Percentiles rank a stretch among this genome's conserved stretches.
These are phyloP conservation scores for Drosophila picticornis DNA, from an alignment of 2,888 invertebrate species.

Conservation along the genomic window DNA sequence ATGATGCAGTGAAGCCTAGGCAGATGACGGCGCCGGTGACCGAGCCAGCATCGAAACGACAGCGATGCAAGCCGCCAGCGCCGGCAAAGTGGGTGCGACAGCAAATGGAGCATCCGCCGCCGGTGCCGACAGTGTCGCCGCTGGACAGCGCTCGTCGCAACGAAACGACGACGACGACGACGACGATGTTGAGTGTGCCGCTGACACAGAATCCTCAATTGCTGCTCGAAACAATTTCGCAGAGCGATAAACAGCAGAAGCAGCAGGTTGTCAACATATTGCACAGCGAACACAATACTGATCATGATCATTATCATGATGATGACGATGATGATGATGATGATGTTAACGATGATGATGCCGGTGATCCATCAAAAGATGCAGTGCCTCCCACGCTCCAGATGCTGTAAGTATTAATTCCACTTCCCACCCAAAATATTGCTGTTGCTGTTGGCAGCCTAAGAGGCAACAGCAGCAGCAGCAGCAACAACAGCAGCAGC, in stretches of 20 bases:
- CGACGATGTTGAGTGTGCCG: constrained; percentile 32
- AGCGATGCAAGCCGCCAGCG: constrained; percentile 22
- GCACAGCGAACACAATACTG: constrained; percentile 13
- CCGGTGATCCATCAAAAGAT: constrained; percentile 32
- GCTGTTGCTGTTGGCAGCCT: not conserved
- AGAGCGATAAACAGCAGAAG: constrained; percentile 38
- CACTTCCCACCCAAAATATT: not conserved
- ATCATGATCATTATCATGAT: not conserved
- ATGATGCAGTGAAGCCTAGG: not conserved
- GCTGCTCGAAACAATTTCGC: constrained; percentile 48
- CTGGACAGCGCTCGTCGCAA: constrained; percentile 36
- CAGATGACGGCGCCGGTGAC: not conserved
- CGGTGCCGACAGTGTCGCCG: constrained; percentile 56
- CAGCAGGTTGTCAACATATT: constrained; percentile 50
- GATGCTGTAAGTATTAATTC: constrained; percentile 60
- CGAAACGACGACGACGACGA: not conserved
- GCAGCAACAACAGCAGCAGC: constrained; percentile 14
- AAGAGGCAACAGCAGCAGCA: constrained; percentile 23
- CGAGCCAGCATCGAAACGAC: constrained; percentile 6
- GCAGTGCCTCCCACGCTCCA: constrained; percentile 43
- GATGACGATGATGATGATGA: constrained; percentile 12
- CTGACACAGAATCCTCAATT: constrained; percentile 49
- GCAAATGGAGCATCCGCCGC: constrained; percentile 48
- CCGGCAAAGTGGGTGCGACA: constrained; percentile 26
- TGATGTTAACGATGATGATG: constrained; percentile 1